phyloP scores from a whole-genome alignment of 2,797 vertebrate species.

The Falco peregrinus region DNA sequence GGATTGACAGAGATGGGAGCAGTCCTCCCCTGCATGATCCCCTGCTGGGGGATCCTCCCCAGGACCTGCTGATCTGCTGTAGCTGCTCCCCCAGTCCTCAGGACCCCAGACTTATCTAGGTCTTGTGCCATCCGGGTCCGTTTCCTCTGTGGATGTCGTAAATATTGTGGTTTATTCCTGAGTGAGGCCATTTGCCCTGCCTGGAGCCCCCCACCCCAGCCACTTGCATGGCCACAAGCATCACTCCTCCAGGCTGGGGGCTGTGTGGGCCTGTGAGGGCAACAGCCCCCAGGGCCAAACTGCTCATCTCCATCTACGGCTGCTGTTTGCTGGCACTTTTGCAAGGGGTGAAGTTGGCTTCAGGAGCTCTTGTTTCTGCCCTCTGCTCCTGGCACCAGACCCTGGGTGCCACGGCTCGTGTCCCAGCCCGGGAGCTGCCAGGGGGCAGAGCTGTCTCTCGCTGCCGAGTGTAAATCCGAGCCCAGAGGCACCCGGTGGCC shows the following conservation, averaged over 20 bases:
- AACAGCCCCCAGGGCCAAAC: neutral
- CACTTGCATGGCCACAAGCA: fast-evolving
- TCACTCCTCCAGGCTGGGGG: neutral
- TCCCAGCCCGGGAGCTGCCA: neutral
- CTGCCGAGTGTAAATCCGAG: neutral
- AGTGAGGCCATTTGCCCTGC: neutral
- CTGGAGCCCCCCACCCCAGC: neutral
- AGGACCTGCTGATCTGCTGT: neutral
- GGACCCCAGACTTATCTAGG: neutral
- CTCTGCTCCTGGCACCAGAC: neutral
- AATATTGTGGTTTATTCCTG: neutral
- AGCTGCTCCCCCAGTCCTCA: neutral
- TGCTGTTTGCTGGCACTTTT: neutral
- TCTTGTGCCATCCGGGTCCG: neutral
- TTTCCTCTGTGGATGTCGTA: neutral
- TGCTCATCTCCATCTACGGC: neutral
- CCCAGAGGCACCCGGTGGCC: neutral
- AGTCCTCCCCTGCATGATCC: neutral
- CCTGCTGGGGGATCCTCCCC: neutral
- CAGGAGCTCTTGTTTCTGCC: neutral
- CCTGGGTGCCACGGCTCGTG: neutral
- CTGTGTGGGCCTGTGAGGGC: neutral
- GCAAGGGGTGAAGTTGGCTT: neutral
- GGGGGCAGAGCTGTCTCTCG: neutral
- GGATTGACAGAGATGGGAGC: neutral